phyloP scores from a whole-genome alignment of 2,888 invertebrate species.

The Thymelicus acteon region DNA sequence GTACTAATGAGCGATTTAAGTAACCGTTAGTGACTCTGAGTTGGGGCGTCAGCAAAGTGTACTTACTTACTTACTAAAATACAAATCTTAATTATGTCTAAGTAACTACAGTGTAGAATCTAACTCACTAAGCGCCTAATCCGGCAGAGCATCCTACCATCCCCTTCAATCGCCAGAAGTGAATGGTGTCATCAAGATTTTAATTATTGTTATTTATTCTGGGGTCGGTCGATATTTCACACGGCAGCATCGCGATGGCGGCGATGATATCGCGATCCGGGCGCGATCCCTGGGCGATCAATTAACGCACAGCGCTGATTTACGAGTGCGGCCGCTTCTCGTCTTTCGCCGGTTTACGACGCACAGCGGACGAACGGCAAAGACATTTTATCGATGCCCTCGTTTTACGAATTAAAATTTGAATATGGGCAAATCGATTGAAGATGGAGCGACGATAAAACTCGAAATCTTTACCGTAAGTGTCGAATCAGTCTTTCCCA shows the following conservation, averaged over 20 bases:
- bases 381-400: conserved; percentile 6
- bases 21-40: too few species aligned
- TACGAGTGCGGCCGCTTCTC: conserved; percentile 30
- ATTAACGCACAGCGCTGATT: conserved; percentile 40
- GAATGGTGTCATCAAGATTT: neutral
- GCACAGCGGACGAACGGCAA: conserved; percentile 1
- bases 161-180: neutral
- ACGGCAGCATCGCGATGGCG: conserved; percentile 9
- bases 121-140: neutral
- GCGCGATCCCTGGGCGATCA: conserved; percentile 39
- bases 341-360: conserved; percentile 23
- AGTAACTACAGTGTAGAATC: too few species aligned
- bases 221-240: conserved; percentile 5
- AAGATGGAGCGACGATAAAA: too few species aligned
- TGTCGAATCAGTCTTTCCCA: too few species aligned
- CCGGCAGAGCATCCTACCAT: neutral
- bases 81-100: too few species aligned
- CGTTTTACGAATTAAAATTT: neutral
- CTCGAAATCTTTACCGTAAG: too few species aligned
- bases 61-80: too few species aligned
- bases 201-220: conserved; percentile 20
- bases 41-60: too few species aligned
- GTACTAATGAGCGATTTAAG: too few species aligned
- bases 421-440: neutral
- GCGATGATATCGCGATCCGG: conserved; percentile 20